These are phyloP conservation scores for Heliconius nattereri DNA, from an alignment of 1,140 invertebrate genomes.

Conservation along the genomic window DNA sequence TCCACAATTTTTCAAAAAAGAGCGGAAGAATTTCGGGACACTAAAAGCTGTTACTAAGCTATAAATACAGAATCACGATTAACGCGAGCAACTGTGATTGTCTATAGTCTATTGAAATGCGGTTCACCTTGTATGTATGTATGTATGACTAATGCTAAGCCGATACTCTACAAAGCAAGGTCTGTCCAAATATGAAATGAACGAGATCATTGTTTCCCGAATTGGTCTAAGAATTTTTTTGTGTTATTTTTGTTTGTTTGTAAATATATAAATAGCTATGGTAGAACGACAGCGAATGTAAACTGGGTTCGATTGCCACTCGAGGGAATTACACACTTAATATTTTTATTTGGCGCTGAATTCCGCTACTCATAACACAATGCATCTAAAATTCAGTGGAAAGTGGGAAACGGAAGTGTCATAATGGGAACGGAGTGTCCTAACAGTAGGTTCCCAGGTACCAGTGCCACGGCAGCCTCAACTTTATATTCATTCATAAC, in stretches of 20 bases:
- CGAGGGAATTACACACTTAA: too few species aligned
- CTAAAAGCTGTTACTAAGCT: background rate
- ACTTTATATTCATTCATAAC: too few species aligned
- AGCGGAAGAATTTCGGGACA: background rate
- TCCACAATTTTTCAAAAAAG: background rate
- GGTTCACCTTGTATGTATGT: conserved; percentile 1
- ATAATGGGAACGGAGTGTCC: too few species aligned
- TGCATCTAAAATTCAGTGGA: background rate
- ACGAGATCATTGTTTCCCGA: conserved; percentile 2
- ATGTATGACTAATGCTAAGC: background rate
- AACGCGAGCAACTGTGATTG: background rate
- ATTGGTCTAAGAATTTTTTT: background rate
- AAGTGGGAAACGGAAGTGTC: background rate
- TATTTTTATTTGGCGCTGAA: too few species aligned
- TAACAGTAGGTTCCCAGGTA: too few species aligned
- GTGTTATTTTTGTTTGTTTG: background rate
- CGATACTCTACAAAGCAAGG: conserved; percentile 7
- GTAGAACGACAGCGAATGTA: too few species aligned
- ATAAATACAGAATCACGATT: background rate
- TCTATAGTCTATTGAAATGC: conserved; percentile 4
- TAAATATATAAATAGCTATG: background rate
- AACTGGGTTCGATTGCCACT: too few species aligned
- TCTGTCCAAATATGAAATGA: conserved; percentile 1
- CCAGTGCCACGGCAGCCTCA: too few species aligned
- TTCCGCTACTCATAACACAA: too few species aligned